A percentile compares a stretch with the other conserved stretches of the same genome.
Conservation (phyloP, 2,113 vertebrate genomes). For the Scomber scombrus region DNA sequence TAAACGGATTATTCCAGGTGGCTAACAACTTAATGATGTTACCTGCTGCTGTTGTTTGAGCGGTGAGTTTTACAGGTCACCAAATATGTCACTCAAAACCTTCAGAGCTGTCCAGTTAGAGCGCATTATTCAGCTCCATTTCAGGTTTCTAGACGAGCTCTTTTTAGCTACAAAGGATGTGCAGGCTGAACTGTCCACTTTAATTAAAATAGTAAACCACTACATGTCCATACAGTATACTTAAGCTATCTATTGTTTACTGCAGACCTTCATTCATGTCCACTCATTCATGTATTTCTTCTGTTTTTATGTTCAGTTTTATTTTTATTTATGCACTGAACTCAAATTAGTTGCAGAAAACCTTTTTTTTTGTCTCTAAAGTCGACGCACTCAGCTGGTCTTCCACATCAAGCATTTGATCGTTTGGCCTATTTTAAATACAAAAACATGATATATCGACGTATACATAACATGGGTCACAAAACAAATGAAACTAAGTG, state of each 20-base stretch:
- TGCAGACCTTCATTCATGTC: background rate
- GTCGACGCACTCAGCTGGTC: background rate
- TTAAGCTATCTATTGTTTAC: constrained; percentile 3
- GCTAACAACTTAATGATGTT: background rate
- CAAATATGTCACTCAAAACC: constrained; percentile 1
- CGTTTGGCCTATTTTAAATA: background rate
- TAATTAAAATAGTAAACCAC: background rate
- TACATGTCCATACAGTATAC: background rate
- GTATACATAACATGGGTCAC: too few relatives aligned
- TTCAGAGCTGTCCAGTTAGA: background rate
- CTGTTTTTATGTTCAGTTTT: background rate
- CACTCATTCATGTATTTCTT: background rate
- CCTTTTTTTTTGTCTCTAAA: background rate
- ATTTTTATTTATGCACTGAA: background rate
- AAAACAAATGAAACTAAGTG: background rate
- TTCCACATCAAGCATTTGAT: background rate
- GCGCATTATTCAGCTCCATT: background rate
- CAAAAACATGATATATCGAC: too few relatives aligned
- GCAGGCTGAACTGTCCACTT: constrained; percentile 3
- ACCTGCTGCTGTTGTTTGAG: constrained; percentile 12
- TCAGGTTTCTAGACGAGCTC: background rate
- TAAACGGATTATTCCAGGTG: constrained; percentile 7
- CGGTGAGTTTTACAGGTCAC: background rate
- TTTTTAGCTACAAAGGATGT: background rate
- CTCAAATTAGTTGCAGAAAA: background rate